phyloP scores from a whole-genome alignment of 2,797 vertebrate genomes.

The Tragelaphus eurycerus region DNA sequence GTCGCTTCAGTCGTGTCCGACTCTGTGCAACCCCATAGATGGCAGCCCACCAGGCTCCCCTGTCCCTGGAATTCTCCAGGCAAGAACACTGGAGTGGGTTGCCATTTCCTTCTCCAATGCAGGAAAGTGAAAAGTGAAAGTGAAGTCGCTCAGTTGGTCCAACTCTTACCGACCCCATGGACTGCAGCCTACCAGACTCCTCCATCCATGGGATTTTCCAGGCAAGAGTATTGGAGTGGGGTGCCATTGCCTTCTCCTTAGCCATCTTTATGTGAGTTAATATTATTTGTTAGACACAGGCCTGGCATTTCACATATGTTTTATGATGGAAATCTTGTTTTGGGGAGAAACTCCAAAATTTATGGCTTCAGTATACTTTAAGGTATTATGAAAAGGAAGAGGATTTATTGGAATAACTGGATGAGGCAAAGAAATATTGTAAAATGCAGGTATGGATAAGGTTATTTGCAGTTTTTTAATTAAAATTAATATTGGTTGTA shows the following conservation, averaged over 20 bases:
- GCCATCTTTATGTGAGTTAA: neutral
- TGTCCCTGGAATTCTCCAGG: too few relatives aligned
- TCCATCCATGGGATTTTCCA: too few relatives aligned
- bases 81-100: too few relatives aligned
- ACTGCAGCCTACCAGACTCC: too few relatives aligned
- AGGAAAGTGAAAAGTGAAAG: too few relatives aligned
- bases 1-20: too few relatives aligned
- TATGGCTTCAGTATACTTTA: neutral
- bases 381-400: neutral
- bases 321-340: neutral
- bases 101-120: too few relatives aligned
- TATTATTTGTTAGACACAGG: neutral
- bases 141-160: too few relatives aligned
- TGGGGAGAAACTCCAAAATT: neutral
- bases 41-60: too few relatives aligned
- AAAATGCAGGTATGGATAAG: neutral
- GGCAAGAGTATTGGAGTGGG: too few relatives aligned
- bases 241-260: neutral
- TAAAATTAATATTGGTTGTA: neutral
- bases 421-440: neutral
- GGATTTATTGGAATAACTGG: rapidly evolving
- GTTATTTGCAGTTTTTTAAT: neutral
- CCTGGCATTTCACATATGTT: neutral
- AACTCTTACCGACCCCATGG: too few relatives aligned
- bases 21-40: too few relatives aligned